Base-by-base conservation (phyloP, 2,888 invertebrate species). In the Platycheirus rosarum region DNA sequence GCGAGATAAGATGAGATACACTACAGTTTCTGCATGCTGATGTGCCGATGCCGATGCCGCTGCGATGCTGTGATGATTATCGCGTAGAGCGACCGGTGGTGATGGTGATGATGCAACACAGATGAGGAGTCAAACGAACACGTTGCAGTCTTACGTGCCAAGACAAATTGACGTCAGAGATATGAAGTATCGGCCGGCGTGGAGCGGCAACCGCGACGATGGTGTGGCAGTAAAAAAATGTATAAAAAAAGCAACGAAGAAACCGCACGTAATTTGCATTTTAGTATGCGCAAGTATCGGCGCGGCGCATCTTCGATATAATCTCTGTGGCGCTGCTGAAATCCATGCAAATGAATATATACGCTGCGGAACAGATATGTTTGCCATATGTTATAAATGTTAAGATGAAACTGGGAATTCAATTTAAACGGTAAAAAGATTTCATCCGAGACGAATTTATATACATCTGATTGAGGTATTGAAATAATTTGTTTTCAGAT, bases 1-100 rank as follows among this genome's bases (percentile, higher is more conserved):
- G 77, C 14, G 44, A 73, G 51, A 51, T 46, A 46, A 73, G 77
- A 78, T 78, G 77, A 78, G 77, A 73, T 78, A 78, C 65, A 77
- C n/a, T n/a, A n/a, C n/a, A n/a, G n/a, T n/a, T n/a, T n/a, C 66
- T 66, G 42, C 53, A n/a, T 70, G 49, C 18, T 60, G 23, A 63
- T n/a, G 14, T 46, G 13, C 23, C 48, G 46, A 63, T 63, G 46
- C 32, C 13, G 63, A 63, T 18, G 57, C 57, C n/a, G n/a, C n/a
- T n/a, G n/a, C n/a, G n/a, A n/a, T n/a, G n/a, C n/a, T n/a, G n/a
- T 60, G 60, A 60, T 60, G 60, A 60, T 60, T 60, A 60, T 60
- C 60, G 29, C 44, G 11, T 44, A 16, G 44, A 60, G n/a, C 18
- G 42, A 29, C 29, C 44, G 35, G 53, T 20, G 37, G 26, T 37